These are phyloP conservation scores for Ceyx cyanopectus DNA, from an alignment of 2,113 vertebrate genomes.

Conservation along the genomic window DNA sequence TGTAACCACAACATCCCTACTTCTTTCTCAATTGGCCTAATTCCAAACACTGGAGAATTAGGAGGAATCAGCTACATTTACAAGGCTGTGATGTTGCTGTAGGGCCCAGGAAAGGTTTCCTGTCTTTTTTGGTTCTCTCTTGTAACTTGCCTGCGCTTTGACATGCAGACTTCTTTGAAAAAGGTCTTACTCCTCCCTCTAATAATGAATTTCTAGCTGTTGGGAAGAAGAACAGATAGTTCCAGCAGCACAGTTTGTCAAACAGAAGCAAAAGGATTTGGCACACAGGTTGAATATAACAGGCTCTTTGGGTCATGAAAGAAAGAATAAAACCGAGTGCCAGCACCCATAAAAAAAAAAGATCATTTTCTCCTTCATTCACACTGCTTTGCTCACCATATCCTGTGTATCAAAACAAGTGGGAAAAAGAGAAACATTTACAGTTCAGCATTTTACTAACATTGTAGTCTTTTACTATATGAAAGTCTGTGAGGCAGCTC, in stretches of 20 bases:
- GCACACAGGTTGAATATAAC: background rate
- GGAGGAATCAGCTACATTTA: background rate
- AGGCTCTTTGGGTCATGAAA: background rate
- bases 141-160: background rate
- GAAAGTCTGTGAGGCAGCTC: background rate
- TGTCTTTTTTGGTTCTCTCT: background rate
- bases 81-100: background rate
- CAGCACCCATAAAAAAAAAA: background rate
- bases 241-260: background rate
- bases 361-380: background rate
- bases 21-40: background rate
- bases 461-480: background rate
- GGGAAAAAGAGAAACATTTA: background rate
- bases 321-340: background rate
- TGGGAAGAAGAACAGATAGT: background rate
- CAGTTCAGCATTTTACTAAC: background rate
- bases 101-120: background rate
- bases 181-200: background rate
- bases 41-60: background rate
- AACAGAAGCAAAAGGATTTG: background rate
- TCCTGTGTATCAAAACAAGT: background rate
- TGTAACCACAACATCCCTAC: rapidly evolving
- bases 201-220: background rate
- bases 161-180: background rate
- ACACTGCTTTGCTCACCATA: background rate